Evolutionary conservation across 1,140 invertebrate species (phyloP).

Genomic region (Drosophila nigrodunni): DNA sequence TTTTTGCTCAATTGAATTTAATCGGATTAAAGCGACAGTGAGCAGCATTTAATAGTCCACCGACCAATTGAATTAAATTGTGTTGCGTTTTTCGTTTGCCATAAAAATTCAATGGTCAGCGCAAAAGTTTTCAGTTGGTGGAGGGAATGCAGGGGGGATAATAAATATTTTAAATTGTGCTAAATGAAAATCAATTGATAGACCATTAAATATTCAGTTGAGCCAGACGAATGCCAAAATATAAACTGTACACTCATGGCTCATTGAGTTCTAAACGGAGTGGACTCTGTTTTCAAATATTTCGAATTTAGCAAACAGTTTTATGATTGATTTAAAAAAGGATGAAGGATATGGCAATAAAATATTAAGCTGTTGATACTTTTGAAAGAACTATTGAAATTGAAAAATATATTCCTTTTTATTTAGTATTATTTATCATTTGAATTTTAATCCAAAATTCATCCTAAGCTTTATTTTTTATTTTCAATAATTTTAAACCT

Average conservation of each 20-base stretch:
- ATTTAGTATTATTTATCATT: too few species aligned
- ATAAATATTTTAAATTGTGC: slow-evolving; percentile 3
- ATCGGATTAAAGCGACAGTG: slow-evolving; percentile 45
- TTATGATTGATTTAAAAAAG: neutral
- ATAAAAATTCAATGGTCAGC: slow-evolving; percentile 33
- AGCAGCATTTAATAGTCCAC: slow-evolving; percentile 54
- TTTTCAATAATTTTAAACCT: too few species aligned
- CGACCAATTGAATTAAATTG: slow-evolving; percentile 75
- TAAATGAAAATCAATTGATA: slow-evolving; percentile 24
- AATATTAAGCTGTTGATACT: too few species aligned
- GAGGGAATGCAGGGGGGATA: neutral
- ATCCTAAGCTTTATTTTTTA: too few species aligned
- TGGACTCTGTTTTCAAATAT: neutral
- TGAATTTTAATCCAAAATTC: too few species aligned
- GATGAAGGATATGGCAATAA: too few species aligned
- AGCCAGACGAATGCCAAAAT: neutral
- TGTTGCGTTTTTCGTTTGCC: slow-evolving; percentile 29
- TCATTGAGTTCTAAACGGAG: neutral
- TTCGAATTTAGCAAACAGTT: neutral
- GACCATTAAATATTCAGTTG: slow-evolving; percentile 15
- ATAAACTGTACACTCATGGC: neutral
- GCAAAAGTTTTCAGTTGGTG: slow-evolving; percentile 16
- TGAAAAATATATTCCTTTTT: too few species aligned
- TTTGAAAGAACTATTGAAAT: too few species aligned
- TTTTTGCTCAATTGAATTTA: slow-evolving; percentile 58